A percentile compares a stretch with the other conserved stretches of the same genome.
Conservation (phyloP, 2,797 vertebrate genomes). For the Florisuga fusca region DNA sequence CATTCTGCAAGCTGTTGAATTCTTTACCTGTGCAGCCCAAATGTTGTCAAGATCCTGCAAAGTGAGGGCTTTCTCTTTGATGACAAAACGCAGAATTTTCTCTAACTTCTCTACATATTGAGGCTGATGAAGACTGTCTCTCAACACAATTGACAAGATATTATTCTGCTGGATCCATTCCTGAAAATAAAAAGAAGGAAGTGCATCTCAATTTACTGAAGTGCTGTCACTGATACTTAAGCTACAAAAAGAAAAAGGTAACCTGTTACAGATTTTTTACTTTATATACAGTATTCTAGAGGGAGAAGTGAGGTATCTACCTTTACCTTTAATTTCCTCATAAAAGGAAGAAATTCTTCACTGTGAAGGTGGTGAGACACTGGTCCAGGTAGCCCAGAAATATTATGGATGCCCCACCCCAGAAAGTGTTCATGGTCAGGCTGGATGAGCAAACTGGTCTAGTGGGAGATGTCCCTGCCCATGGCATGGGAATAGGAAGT, state of each 20-base stretch:
- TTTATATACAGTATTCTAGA: background rate
- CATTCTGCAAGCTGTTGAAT: background rate
- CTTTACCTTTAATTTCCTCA: background rate
- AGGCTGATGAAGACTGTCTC: constrained; percentile 98
- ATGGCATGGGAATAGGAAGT: no score
- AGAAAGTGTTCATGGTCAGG: no score
- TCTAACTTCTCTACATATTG: constrained; percentile 99
- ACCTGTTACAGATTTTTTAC: background rate
- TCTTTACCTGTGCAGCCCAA: constrained; percentile 97
- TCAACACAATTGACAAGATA: constrained; percentile 96
- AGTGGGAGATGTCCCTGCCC: no score
- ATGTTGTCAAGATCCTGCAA: constrained; percentile 99
- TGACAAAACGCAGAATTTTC: constrained; percentile 99
- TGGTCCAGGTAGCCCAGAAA: no score
- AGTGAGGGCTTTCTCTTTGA: constrained; percentile 98
- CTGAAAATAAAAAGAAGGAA: constrained; percentile 76
- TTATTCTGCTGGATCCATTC: constrained; percentile 99
- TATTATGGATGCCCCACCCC: no score
- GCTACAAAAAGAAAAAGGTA: background rate
- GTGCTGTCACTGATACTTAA: background rate
- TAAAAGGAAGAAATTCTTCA: no score
- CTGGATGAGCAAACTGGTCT: no score
- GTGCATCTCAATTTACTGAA: constrained; percentile 9
- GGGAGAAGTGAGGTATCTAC: background rate
- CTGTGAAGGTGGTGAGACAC: no score